Conservation (phyloP, 2,888 invertebrate species). For the Apamea monoglypha region DNA sequence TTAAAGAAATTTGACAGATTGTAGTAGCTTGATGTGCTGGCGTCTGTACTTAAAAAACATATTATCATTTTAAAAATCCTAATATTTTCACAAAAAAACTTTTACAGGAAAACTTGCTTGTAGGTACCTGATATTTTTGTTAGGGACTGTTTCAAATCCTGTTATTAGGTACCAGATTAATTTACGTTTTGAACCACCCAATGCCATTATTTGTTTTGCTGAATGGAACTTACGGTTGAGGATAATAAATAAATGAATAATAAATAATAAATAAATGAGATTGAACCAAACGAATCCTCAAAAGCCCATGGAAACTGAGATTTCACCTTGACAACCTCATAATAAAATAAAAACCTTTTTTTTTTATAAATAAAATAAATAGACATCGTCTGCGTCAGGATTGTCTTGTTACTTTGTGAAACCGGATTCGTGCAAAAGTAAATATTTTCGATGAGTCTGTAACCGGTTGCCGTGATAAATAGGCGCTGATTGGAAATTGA, state of each 20-base stretch:
- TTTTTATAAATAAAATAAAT: conserved; percentile 19
- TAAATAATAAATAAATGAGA: not conserved
- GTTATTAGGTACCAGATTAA: not conserved
- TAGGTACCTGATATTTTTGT: not conserved
- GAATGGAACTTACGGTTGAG: not conserved
- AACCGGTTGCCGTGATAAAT: conserved; percentile 55
- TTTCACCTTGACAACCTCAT: conserved; percentile 10
- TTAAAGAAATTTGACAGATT: no score
- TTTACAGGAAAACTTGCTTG: not conserved
- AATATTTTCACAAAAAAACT: not conserved
- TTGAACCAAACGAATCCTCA: not conserved
- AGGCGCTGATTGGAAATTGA: conserved; percentile 32
- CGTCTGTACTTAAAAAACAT: not conserved
- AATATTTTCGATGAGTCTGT: conserved; percentile 50
- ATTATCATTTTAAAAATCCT: not conserved
- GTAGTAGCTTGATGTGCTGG: no score
- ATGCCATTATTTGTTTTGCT: not conserved
- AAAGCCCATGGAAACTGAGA: conserved; percentile 2
- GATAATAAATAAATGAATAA: no score
- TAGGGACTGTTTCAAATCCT: not conserved
- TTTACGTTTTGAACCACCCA: not conserved
- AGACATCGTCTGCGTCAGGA: conserved; percentile 20
- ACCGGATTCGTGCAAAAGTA: conserved; percentile 57
- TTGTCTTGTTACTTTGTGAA: conserved; percentile 33
- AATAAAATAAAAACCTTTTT: not conserved